phyloP scores from a whole-genome alignment of 2,888 invertebrate genomes.

The Tanypteryx hageni region DNA sequence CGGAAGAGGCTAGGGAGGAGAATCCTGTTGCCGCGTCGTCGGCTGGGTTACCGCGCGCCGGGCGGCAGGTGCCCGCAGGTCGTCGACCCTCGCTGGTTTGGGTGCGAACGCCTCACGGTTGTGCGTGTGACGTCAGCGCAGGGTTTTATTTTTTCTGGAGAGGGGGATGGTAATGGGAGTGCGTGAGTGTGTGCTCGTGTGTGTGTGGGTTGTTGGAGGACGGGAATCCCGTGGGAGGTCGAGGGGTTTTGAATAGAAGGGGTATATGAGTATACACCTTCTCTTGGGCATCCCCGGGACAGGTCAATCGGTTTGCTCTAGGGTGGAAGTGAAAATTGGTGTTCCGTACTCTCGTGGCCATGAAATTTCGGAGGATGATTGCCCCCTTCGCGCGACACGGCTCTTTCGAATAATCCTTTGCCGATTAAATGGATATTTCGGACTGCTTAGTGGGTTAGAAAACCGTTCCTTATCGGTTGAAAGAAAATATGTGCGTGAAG shows the following conservation, averaged over 20 bases:
- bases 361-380: background rate
- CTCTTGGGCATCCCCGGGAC: background rate
- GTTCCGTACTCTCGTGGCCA: background rate
- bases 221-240: background rate
- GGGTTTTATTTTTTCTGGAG: background rate
- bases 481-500: no score
- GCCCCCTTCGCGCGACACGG: background rate
- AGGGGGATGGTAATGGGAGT: slow-evolving; percentile 23
- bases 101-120: slow-evolving; percentile 55
- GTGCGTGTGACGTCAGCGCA: slow-evolving; percentile 54
- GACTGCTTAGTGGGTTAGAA: background rate
- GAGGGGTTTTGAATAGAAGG: no score
- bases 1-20: background rate
- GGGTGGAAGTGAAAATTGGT: background rate
- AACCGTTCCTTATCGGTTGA: background rate
- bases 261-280: no score
- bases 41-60: slow-evolving; percentile 69
- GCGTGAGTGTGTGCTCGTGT: slow-evolving; percentile 4
- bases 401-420: background rate
- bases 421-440: background rate
- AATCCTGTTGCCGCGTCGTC: background rate
- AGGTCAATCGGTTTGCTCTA: background rate
- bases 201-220: background rate
- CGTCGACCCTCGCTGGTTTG: slow-evolving; percentile 69
- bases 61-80: slow-evolving; percentile 66